These are phyloP conservation scores for Aegotheles bennettii DNA, from an alignment of 2,113 vertebrate genomes.

Conservation along the genomic window DNA sequence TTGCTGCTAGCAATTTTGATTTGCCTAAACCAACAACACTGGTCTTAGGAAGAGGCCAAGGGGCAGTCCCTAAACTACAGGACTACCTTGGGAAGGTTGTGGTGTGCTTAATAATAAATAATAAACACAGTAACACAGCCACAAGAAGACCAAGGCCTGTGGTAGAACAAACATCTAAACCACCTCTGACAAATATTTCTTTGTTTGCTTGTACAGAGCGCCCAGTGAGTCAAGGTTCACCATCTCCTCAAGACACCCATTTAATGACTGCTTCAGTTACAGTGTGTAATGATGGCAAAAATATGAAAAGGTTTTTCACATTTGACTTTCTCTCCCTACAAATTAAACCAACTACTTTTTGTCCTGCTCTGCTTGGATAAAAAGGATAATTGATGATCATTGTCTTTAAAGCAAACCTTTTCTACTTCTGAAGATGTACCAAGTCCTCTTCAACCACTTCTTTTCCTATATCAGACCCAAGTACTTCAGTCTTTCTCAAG, in stretches of 20 bases:
- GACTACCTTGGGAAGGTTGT: not conserved
- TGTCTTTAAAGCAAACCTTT: not conserved
- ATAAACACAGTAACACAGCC: not conserved
- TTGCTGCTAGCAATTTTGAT: not conserved
- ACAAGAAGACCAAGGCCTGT: not conserved
- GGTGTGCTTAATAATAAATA: not conserved
- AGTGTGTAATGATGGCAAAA: not conserved
- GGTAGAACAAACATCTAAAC: not conserved
- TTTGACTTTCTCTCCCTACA: not conserved
- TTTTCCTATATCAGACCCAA: not conserved
- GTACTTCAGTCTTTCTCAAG: not conserved
- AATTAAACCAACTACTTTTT: not conserved
- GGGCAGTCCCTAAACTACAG: not conserved
- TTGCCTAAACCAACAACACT: not conserved
- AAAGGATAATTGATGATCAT: not conserved
- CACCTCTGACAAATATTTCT: not conserved
- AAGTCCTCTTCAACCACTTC: not conserved
- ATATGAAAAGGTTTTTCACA: not conserved
- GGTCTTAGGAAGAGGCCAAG: not conserved
- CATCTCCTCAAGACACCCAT: not conserved
- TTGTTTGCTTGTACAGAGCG: fast-evolving
- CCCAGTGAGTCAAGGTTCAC: not conserved
- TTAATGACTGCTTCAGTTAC: not conserved
- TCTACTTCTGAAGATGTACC: not conserved
- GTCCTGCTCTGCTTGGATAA: not conserved